Evolutionary conservation across 2,797 vertebrate genomes (phyloP), one percentile per base, ranked within the genome.

Genomic region (Anolis apletophallus): DNA sequence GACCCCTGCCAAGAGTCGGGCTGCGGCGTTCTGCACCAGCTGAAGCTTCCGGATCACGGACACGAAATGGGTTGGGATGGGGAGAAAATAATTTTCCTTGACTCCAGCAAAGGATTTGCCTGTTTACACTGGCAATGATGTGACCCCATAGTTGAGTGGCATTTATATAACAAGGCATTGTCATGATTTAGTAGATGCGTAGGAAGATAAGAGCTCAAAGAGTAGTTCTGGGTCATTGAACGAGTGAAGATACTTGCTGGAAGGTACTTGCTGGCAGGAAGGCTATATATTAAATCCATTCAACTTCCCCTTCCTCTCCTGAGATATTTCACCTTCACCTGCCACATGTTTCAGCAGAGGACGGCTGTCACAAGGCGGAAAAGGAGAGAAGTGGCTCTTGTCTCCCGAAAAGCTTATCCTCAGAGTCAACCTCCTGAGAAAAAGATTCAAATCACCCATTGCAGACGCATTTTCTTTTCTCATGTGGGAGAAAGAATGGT

Each of bases 221-320:
- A 59, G 26, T 1, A 10, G 55, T 92, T 85, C 81, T 93, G 81
- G 57, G 80, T 91, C 88, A 91, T 52, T 81, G 87, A 92, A 50
- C 29, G 19, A 81, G 91, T 89, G 91, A 94, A 92, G 73, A 89
- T 88, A 81, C 72, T 88, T 84, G 85, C 86, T 72, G 87, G 67
- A 57, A 88, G 3, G 55, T 88, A 81, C 72, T 88, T 84, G 85
- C 86, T 72, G 87, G 67, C 64, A 88, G 3, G 55, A 61, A 91
- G 46, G 19, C 59, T 87, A 83, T 81, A 87, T 93, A 92, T 68
- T 81, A 75, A 86, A 90, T 84, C 59, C 84, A 82, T 79, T 88
- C 90, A 54, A 73, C 46, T 86, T 61, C 2, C 3, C 3, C 16
- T 80, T 72, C 1, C 0, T 7, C 67, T 85, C 54, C 71, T 36